Conservation (phyloP, 2,797 vertebrate species). For the Schizopygopsis pylzovi region DNA sequence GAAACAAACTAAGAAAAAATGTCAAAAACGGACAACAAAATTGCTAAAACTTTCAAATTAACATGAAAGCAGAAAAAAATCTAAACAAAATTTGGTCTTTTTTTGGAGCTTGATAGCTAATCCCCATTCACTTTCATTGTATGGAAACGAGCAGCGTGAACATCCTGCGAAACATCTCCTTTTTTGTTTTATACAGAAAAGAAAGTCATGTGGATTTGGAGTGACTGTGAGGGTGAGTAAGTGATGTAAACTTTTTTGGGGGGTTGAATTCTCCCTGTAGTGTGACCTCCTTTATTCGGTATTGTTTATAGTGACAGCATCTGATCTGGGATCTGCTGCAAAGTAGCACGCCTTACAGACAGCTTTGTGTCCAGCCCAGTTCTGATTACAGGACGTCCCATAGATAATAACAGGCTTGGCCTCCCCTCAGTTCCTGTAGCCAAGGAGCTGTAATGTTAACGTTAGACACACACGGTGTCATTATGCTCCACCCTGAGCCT, state of each 20-base stretch:
- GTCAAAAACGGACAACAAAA: no score
- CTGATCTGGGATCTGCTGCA: conserved; percentile 24
- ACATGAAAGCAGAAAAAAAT: no score
- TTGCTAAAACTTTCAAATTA: no score
- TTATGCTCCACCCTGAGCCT: conserved; percentile 75
- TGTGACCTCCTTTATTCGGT: neutral
- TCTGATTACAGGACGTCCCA: conserved; percentile 80
- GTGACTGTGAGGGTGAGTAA: neutral
- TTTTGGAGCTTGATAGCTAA: neutral
- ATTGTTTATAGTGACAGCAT: neutral
- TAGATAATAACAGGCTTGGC: conserved; percentile 80
- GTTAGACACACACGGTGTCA: conserved; percentile 76
- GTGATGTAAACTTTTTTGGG: neutral
- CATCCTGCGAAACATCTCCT: neutral
- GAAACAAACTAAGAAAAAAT: no score
- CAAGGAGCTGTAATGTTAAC: conserved; percentile 79
- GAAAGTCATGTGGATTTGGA: neutral
- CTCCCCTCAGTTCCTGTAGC: conserved; percentile 76
- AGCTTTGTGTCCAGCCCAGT: conserved; percentile 58
- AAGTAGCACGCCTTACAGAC: conserved; percentile 10
- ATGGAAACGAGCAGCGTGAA: neutral
- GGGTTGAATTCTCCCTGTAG: neutral
- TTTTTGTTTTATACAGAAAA: neutral
- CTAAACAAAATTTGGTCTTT: neutral
- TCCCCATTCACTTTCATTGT: neutral